Evolutionary conservation across 1,140 invertebrate genomes (phyloP).

Genomic region (Pectinophora gossypiella): DNA sequence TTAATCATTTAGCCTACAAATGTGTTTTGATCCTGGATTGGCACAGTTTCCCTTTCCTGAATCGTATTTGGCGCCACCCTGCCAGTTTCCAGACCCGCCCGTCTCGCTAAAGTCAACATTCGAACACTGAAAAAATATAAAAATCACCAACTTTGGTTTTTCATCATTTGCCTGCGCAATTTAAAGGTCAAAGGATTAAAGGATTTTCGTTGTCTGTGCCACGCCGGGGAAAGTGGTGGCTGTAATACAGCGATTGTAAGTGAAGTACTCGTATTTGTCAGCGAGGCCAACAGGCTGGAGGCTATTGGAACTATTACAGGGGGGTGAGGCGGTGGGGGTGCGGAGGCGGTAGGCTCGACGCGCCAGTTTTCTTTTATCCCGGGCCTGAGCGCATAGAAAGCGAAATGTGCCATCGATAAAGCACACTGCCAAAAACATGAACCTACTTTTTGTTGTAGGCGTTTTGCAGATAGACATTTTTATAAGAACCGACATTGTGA

Average conservation of each 20-base stretch:
- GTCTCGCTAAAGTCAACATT: neutral
- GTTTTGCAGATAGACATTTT: no score
- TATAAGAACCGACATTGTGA: no score
- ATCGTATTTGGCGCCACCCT: neutral
- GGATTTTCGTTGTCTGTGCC: neutral
- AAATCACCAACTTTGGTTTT: neutral
- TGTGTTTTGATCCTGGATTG: constrained; percentile 3
- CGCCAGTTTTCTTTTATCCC: constrained; percentile 21
- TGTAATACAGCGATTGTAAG: constrained; percentile 12
- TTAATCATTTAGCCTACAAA: neutral
- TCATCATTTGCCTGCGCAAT: neutral
- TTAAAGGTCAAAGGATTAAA: constrained; percentile 1
- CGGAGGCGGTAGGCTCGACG: constrained; percentile 16
- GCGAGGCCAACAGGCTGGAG: constrained; percentile 21
- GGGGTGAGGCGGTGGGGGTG: constrained; percentile 3
- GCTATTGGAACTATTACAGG: constrained; percentile 17
- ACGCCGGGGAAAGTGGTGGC: neutral
- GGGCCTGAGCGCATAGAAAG: constrained; percentile 29
- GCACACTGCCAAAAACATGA: constrained; percentile 27
- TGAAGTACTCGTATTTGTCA: constrained; percentile 15
- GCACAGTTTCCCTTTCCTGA: constrained; percentile 1
- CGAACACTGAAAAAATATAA: neutral
- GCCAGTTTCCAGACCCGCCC: neutral
- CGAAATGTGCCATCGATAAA: constrained; percentile 36
- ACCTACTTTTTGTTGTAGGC: constrained; percentile 14